phyloP scores from a whole-genome alignment of 2,888 invertebrate species.

The Drosophila neutralis region DNA sequence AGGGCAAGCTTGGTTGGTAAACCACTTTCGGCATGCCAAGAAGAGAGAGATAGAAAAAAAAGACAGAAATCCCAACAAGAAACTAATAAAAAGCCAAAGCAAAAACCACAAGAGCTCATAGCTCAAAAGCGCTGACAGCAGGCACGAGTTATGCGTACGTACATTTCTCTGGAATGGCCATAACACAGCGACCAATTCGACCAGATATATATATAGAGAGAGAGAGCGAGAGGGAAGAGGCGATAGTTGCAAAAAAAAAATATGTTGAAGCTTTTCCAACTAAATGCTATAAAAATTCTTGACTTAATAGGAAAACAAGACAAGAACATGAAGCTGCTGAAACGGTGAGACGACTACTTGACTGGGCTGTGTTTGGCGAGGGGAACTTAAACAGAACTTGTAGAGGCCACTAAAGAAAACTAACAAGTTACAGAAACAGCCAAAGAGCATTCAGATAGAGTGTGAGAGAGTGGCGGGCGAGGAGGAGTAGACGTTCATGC shows the following conservation, averaged over 20 bases:
- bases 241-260: constrained; percentile 35
- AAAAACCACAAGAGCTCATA: constrained; percentile 76
- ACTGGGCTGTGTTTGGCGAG: background rate
- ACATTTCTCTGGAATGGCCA: constrained; percentile 35
- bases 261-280: constrained; percentile 79
- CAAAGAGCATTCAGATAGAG: constrained; percentile 45
- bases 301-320: constrained; percentile 80
- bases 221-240: background rate
- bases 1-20: constrained; percentile 30
- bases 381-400: constrained; percentile 40
- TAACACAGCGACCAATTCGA: background rate
- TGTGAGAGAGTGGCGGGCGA: background rate
- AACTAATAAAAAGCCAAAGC: constrained; percentile 75
- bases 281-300: constrained; percentile 80
- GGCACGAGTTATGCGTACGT: constrained; percentile 78
- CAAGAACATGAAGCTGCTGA: constrained; percentile 58
- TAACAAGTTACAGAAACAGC: constrained; percentile 73
- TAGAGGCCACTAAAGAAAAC: constrained; percentile 73
- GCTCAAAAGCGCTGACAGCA: constrained; percentile 79
- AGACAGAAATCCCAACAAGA: constrained; percentile 59
- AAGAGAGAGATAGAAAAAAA: background rate
- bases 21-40: constrained; percentile 58
- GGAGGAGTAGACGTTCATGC: background rate
- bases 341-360: constrained; percentile 17
- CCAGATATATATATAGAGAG: background rate